phyloP scores from a whole-genome alignment of 2,113 vertebrate species.

The Indicator maculatus region DNA sequence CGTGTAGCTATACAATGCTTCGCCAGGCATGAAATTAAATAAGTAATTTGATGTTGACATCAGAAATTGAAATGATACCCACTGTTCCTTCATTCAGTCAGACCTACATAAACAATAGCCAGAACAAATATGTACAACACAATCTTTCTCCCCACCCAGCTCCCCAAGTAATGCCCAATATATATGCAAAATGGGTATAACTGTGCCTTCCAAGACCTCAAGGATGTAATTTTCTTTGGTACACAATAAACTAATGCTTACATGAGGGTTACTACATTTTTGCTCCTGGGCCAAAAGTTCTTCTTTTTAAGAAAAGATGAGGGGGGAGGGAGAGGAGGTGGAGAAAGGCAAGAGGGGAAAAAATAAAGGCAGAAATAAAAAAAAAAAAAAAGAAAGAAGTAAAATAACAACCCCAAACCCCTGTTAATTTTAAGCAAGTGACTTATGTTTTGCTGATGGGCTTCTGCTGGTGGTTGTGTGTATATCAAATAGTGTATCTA shows the following conservation, averaged over 20 bases:
- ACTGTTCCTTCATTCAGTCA: constrained; percentile 86
- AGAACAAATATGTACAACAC: constrained; percentile 80
- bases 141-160: constrained; percentile 72
- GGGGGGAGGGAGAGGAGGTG: no score
- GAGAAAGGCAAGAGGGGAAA: neutral
- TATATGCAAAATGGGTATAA: constrained; percentile 80
- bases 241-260: constrained; percentile 66
- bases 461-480: constrained; percentile 55
- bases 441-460: constrained; percentile 19
- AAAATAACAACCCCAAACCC: neutral
- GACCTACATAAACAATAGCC: constrained; percentile 83
- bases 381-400: neutral
- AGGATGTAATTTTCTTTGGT: constrained; percentile 79
- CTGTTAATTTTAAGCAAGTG: constrained; percentile 25
- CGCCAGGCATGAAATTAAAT: constrained; percentile 99
- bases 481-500: constrained; percentile 31
- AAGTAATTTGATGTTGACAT: constrained; percentile 99
- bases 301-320: neutral
- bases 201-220: constrained; percentile 71
- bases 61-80: constrained; percentile 97
- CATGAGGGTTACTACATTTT: constrained; percentile 15
- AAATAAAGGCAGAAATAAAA: no score
- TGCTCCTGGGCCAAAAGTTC: constrained; percentile 56
- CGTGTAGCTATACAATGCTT: constrained; percentile 95
- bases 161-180: constrained; percentile 80